Evolutionary conservation across 2,113 vertebrate genomes (phyloP).

Genomic region (Hystrix cristata): DNA sequence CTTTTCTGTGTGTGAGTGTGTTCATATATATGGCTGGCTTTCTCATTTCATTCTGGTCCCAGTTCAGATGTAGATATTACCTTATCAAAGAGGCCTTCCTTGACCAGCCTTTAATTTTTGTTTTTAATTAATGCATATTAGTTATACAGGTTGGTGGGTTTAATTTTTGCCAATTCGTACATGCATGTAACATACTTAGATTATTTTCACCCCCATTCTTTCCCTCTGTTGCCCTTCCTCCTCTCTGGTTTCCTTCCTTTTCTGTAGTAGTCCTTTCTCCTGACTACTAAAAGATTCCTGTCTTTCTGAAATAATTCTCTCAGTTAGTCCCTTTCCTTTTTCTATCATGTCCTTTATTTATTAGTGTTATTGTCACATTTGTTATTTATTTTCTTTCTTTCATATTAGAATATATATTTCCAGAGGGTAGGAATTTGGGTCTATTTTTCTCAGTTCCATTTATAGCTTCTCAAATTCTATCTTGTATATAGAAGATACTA

Average conservation of each 20-base stretch:
- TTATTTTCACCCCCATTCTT: not conserved
- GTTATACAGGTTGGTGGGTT: not conserved
- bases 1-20: not conserved
- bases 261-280: not conserved
- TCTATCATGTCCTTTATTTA: conserved; percentile 33
- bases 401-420: not conserved
- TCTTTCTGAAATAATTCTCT: not conserved
- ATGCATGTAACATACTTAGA: not conserved
- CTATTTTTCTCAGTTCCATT: conserved; percentile 8
- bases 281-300: not conserved
- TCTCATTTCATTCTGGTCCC: conserved; percentile 1
- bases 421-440: conserved; percentile 23
- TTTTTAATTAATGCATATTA: not conserved
- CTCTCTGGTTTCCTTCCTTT: not conserved
- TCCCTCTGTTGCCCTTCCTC: not conserved
- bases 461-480: conserved; percentile 49
- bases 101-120: not conserved
- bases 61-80: not conserved
- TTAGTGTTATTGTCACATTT: conserved; percentile 25
- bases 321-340: not conserved
- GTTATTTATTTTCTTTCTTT: conserved; percentile 27
- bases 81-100: conserved; percentile 45
- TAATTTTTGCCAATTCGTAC: not conserved
- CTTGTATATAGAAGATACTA: not conserved
- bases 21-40: not conserved